Base-by-base conservation (phyloP, 2,113 vertebrate genomes). In the Choloepus hoffmanni region DNA sequence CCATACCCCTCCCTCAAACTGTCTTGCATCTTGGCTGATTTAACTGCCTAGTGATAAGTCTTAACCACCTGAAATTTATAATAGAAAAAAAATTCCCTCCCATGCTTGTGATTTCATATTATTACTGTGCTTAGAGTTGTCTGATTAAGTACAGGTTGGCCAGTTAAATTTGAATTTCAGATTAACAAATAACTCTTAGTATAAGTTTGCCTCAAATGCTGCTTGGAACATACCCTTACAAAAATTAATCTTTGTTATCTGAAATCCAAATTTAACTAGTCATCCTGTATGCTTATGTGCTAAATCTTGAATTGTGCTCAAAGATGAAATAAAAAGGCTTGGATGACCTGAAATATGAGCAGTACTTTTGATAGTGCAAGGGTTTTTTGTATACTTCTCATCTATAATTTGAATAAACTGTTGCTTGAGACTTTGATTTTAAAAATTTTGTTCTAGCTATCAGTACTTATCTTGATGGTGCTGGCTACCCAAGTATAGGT, bases 321-420 rank as follows among this genome's bases (percentile, higher is more conserved):
- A 88, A 96, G 40, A 74, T 63, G 63, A 95, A 95, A 89, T 67
- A 3, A 55, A 92, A 94, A 45, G 1, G 1, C 73, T 90, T 83
- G 67, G 2, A 67, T 82, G 77, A 84, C 63, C 24, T 84, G 30
- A 88, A 60, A 96, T 85, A 2, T 55, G 92, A 97, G 73, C 26
- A 94, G 9, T 72, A 43, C 5, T 95, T 97, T 82, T 60, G n/a
- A 92, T 33, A 79, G 13, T 45, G 12, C 24, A 89, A 86, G 4
- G 11, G 36, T 36, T 78, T 33, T 90, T 95, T 72, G n/a, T 68
- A 19, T 28, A 45, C 50, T 81, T 70, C 96, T 95, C 74, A 85
- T 77, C 65, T 97, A 21, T 48, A 94, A 60, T 79, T 93, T 96
- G 36, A 97, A 96, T 53, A 94, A 77, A 63, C 45, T 60, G 28